phyloP scores from a whole-genome alignment of 2,888 invertebrate genomes.

The Carpatolechia fugitivella region DNA sequence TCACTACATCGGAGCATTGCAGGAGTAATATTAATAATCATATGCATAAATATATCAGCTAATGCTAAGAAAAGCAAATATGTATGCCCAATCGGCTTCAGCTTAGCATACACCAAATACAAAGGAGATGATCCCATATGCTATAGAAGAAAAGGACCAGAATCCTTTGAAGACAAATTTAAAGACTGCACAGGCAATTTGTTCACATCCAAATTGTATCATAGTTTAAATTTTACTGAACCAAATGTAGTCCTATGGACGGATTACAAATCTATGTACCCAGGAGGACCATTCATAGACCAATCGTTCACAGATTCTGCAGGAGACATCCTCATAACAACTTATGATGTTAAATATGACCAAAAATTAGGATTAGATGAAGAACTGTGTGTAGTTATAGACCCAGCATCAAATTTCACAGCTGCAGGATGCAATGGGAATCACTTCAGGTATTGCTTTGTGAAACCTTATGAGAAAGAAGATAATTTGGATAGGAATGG shows the following conservation, averaged over 20 bases:
- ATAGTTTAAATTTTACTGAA: conserved; percentile 44
- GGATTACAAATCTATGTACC: conserved; percentile 61
- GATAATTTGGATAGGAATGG: conserved; percentile 37
- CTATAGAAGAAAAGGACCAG: conserved; percentile 61
- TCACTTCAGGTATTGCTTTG: conserved; percentile 62
- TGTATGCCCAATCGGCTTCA: conserved; percentile 63
- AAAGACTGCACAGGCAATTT: conserved; percentile 60
- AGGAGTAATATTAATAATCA: conserved; percentile 31
- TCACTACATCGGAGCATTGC: conserved; percentile 31
- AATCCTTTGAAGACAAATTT: conserved; percentile 54
- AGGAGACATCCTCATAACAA: conserved; percentile 41
- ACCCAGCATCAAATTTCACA: conserved; percentile 49
- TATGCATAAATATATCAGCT: conserved; percentile 30
- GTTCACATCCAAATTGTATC: conserved; percentile 48
- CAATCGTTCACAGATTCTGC: conserved; percentile 53
- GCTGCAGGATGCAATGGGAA: conserved; percentile 54
- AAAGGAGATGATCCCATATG: conserved; percentile 42
- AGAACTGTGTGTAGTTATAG: conserved; percentile 54
- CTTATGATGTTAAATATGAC: conserved; percentile 45
- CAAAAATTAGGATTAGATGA: conserved; percentile 39
- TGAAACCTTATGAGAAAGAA: conserved; percentile 47
- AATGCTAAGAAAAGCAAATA: conserved; percentile 29
- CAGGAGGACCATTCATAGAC: conserved; percentile 66
- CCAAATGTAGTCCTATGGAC: conserved; percentile 57
- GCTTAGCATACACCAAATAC: conserved; percentile 37